A percentile compares a stretch with the other conserved stretches of the same genome.
Conservation (phyloP, 2,113 vertebrate genomes). For the Perccottus glenii region DNA sequence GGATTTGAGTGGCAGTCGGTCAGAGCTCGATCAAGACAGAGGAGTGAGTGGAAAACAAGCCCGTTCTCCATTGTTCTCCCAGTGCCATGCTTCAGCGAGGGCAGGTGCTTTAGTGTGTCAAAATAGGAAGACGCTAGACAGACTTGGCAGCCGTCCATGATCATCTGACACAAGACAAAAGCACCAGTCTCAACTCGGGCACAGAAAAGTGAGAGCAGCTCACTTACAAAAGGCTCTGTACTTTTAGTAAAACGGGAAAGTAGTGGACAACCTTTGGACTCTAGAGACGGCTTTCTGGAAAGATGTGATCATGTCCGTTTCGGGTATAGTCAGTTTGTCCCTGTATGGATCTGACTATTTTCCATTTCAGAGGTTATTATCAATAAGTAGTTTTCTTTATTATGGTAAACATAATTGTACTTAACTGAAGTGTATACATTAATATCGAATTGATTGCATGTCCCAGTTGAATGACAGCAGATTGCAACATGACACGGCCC, state of each 20-base stretch:
- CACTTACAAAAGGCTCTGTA: constrained; percentile 46
- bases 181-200: constrained; percentile 55
- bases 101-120: constrained; percentile 81
- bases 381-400: too few relatives aligned
- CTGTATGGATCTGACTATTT: constrained; percentile 44
- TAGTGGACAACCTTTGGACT: constrained; percentile 66
- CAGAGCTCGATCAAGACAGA: constrained; percentile 41
- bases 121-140: constrained; percentile 77
- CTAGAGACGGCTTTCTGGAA: constrained; percentile 58
- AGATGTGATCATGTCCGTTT: constrained; percentile 68
- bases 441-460: constrained; percentile 7
- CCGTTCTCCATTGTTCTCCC: constrained; percentile 72
- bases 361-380: constrained; percentile 17
- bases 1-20: constrained; percentile 69
- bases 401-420: too few relatives aligned
- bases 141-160: constrained; percentile 77
- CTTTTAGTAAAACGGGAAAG: constrained; percentile 64
- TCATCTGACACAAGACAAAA: constrained; percentile 80
- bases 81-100: constrained; percentile 70
- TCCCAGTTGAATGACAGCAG: constrained; percentile 26
- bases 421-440: not conserved
- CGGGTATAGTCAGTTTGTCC: constrained; percentile 45
- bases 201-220: constrained; percentile 67
- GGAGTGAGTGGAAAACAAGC: constrained; percentile 68
- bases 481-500: constrained; percentile 65